Conservation (phyloP, 2,797 vertebrate species). For the Bucorvus abyssinicus region DNA sequence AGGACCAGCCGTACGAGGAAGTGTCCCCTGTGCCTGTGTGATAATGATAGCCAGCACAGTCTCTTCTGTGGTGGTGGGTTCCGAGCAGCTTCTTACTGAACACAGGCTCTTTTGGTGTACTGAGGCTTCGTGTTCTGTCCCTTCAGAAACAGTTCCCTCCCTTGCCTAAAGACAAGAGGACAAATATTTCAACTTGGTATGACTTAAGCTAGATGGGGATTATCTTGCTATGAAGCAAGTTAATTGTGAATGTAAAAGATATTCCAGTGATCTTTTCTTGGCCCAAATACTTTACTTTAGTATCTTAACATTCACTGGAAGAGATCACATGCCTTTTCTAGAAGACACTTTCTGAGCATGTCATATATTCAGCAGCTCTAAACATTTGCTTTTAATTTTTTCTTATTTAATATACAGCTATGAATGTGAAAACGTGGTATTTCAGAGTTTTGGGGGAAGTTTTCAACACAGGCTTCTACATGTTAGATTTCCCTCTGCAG, state of each 20-base stretch:
- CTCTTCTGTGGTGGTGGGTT: neutral
- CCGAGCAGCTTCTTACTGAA: neutral
- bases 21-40: neutral
- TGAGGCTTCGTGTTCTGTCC: neutral
- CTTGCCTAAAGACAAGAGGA: neutral
- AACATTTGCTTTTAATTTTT: neutral
- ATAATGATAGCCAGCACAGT: neutral
- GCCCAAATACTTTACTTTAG: neutral
- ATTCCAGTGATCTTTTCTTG: neutral
- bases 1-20: neutral
- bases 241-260: neutral
- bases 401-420: neutral
- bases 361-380: neutral
- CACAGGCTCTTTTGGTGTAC: accelerated
- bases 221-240: neutral
- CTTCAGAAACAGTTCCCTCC: neutral
- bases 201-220: neutral
- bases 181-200: accelerated
- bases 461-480: neutral
- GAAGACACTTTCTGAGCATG: neutral
- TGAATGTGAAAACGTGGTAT: conserved; percentile 8
- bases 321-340: neutral
- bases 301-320: neutral
- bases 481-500: conserved; percentile 2
- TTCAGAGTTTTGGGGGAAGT: neutral